Base-by-base conservation (phyloP, 2,797 vertebrate genomes). In the Furcifer pardalis region DNA sequence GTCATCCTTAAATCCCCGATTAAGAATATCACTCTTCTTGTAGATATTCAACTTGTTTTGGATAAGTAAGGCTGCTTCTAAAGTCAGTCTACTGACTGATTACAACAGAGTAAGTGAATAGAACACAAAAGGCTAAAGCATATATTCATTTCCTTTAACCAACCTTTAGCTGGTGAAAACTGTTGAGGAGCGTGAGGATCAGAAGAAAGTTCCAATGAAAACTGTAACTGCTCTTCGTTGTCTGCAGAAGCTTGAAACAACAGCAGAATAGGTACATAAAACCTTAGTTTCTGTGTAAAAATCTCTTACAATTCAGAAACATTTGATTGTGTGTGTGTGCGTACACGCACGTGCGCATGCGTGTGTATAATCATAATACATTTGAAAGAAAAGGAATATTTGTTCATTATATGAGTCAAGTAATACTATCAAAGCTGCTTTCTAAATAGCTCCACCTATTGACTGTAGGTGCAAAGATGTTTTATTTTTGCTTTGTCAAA, bases 171-270 rank as follows among this genome's bases (percentile, higher is more conserved):
- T 40, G 96, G 95, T 32, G 95, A 94, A 91, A 97, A 97, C 49
- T 95, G 92, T 56, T 96, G 97, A 91, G 95, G 69, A 72, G 96
- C 95, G 32, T 97, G 95, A 0, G 96, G 92, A 87, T 99, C 99
- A 30, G 97, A 96, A 66, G 95, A 97, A 91, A 99, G 96, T 92
- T 99, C 99, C 95, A 99, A 17, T 0, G 98, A 94, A 92, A 99
- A 99, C 81, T 99, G 99, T 60, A 99, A 96, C 87, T 98, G 98
- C 71, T 99, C 99, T 84, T 99, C 99, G 19, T 96, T 97, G 90
- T 99, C 99, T 83, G 95, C 91, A 84, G 96, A 96, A 62, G 95
- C 98, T 98, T 87, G 80, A 91, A 89, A 46, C 77, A 88, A 78
- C 42, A 86, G 93, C 73, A 91, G 92, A 83, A 71, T 91, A 65